Evolutionary conservation across 2,888 invertebrate species (phyloP).

Genomic region (Chironomus riparius): DNA sequence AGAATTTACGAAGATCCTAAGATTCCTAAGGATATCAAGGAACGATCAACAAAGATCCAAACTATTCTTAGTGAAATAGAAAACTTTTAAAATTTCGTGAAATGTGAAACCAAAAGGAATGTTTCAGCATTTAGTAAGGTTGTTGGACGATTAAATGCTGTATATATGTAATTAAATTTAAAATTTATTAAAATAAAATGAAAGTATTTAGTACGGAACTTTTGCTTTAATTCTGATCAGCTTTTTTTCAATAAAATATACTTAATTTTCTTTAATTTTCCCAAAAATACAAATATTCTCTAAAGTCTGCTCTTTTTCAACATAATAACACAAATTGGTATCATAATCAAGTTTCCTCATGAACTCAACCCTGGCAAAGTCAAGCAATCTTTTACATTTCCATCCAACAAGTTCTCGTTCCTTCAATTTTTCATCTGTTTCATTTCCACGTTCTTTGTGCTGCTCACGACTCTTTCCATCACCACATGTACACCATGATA

Average conservation of each 20-base stretch:
- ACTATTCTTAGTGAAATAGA: conserved; percentile 10
- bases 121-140: no score
- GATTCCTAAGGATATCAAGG: no score
- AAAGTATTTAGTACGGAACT: no score
- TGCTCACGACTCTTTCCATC: conserved; percentile 50
- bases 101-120: no score
- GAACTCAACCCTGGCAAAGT: conserved; percentile 61
- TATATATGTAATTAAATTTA: no score
- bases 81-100: neutral
- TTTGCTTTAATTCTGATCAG: no score
- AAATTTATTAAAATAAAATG: no score
- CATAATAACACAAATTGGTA: conserved; percentile 56
- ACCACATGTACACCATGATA: conserved; percentile 87
- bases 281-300: conserved; percentile 73
- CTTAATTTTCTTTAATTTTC: conserved; percentile 4
- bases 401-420: conserved; percentile 56
- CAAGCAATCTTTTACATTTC: conserved; percentile 66
- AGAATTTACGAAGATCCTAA: no score
- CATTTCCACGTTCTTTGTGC: neutral
- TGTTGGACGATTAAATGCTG: no score
- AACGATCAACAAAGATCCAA: conserved; percentile 41
- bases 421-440: conserved; percentile 33
- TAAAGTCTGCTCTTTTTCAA: conserved; percentile 53
- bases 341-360: conserved; percentile 51
- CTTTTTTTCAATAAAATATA: no score